Evolutionary conservation across 2,888 invertebrate species (phyloP).

Genomic region (Ochropleura leucogaster): DNA sequence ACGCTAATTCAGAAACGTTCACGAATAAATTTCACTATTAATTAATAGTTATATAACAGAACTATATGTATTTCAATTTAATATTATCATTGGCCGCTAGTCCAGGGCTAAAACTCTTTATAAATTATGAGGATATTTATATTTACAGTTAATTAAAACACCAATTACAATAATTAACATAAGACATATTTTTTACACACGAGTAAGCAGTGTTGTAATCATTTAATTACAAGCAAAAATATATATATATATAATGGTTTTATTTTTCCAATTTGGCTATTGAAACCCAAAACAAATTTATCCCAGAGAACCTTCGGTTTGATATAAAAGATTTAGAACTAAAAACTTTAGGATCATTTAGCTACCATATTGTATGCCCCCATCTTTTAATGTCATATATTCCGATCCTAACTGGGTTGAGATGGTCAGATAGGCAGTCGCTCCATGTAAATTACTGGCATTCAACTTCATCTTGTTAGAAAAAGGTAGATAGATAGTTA

Average conservation of each 20-base stretch:
- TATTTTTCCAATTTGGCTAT: neutral
- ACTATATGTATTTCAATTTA: neutral
- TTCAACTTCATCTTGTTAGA: neutral
- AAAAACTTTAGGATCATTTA: neutral
- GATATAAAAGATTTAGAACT: neutral
- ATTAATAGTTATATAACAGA: neutral
- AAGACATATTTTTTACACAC: no score
- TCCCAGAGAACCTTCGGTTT: neutral
- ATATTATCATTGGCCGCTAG: constrained; percentile 11
- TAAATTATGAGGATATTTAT: constrained; percentile 47
- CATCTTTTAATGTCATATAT: neutral
- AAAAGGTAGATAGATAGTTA: neutral
- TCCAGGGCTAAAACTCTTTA: constrained; percentile 22
- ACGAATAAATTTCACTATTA: neutral
- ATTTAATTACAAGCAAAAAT: neutral
- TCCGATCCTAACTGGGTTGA: neutral
- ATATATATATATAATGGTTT: neutral
- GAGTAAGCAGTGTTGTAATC: no score
- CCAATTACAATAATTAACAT: no score
- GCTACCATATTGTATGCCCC: neutral
- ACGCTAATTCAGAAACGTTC: neutral
- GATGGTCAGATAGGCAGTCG: neutral
- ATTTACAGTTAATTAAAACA: no score
- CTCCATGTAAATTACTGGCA: neutral
- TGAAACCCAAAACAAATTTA: neutral